These are phyloP conservation scores for Paracanthobrama guichenoti DNA, from an alignment of 2,113 vertebrate genomes.

Conservation along the genomic window DNA sequence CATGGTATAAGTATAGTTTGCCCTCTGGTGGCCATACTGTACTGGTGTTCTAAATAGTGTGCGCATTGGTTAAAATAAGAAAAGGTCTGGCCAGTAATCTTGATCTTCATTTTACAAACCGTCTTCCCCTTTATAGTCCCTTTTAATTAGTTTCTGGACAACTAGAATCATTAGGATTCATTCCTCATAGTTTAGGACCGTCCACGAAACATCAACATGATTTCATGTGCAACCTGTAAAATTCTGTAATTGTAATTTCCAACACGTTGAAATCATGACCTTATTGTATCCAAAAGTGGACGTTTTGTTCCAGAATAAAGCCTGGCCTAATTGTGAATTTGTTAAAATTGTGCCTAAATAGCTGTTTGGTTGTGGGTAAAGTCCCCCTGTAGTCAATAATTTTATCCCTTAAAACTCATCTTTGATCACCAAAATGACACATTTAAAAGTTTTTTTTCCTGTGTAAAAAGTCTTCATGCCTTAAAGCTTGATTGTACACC, in stretches of 20 bases:
- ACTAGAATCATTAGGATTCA: too few species aligned
- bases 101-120: not conserved
- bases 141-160: too few species aligned
- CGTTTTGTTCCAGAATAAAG: not conserved
- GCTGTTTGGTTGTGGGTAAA: not conserved
- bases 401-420: too few species aligned
- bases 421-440: too few species aligned
- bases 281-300: not conserved
- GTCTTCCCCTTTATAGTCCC: not conserved
- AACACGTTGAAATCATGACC: not conserved
- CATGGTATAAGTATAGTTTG: not conserved
- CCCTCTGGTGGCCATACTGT: slow-evolving; percentile 9
- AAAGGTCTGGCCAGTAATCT: not conserved
- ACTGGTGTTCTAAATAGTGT: not conserved
- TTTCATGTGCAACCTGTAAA: not conserved
- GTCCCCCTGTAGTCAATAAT: too few species aligned
- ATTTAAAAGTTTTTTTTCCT: too few species aligned
- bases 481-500: too few species aligned
- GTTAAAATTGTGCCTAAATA: not conserved
- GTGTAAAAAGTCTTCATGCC: too few species aligned
- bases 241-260: not conserved
- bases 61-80: not conserved
- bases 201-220: too few species aligned
- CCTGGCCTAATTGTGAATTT: not conserved
- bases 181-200: too few species aligned